Conservation (phyloP, 1,140 invertebrate species). For the Trichomalopsis sarcophagae region DNA sequence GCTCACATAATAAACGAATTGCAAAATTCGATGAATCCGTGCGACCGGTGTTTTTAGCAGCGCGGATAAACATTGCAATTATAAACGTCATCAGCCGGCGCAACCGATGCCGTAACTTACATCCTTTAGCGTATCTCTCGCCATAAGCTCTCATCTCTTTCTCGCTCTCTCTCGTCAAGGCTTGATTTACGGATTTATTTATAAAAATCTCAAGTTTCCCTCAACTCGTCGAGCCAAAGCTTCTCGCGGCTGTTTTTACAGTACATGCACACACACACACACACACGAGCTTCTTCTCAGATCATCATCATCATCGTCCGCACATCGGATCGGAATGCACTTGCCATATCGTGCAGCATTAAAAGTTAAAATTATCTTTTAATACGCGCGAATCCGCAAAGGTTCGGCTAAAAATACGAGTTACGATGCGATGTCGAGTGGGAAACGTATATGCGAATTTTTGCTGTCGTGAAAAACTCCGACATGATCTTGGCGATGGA, state of each 20-base stretch:
- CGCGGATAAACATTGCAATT: not conserved
- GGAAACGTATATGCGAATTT: slow-evolving; percentile 1
- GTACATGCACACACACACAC: not conserved
- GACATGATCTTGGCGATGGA: slow-evolving; percentile 42
- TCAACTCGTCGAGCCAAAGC: slow-evolving; percentile 19
- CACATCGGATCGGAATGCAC: slow-evolving; percentile 42
- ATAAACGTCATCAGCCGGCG: not conserved
- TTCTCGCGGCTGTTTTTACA: slow-evolving; percentile 26
- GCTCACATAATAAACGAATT: too few species aligned
- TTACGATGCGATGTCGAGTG: slow-evolving; percentile 2
- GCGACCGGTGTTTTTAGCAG: not conserved
- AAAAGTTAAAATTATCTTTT: slow-evolving; percentile 48
- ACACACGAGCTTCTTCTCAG: not conserved
- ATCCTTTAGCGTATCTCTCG: slow-evolving; percentile 3
- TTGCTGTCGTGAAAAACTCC: slow-evolving; percentile 26
- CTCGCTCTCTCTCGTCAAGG: not conserved
- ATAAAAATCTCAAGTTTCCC: slow-evolving; percentile 47
- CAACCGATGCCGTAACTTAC: not conserved
- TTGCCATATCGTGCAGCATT: slow-evolving; percentile 22
- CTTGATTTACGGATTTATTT: slow-evolving; percentile 47
- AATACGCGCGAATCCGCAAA: slow-evolving; percentile 17
- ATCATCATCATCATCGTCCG: not conserved
- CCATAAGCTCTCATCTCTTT: not conserved
- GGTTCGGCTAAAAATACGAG: slow-evolving; percentile 14
- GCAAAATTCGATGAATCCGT: too few species aligned